Percentiles rank a stretch among this genome's conserved stretches.
phyloP scores from a whole-genome alignment of 2,113 vertebrate species.

The Guaruba guarouba region DNA sequence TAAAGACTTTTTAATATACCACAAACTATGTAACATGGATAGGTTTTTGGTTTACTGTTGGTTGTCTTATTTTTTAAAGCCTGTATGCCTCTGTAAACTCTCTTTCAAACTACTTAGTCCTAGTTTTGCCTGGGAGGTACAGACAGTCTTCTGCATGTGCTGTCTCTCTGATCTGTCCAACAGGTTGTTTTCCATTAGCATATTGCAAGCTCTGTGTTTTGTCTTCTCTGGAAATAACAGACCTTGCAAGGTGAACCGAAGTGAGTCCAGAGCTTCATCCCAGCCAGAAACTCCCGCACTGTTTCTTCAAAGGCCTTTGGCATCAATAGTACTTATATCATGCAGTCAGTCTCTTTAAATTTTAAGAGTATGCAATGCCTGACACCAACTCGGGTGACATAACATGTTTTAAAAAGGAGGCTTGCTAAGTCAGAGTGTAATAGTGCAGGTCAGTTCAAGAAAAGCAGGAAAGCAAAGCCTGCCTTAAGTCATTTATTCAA shows the following conservation, averaged over 20 bases:
- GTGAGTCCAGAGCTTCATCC: background rate
- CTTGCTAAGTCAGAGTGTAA: background rate
- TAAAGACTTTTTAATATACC: background rate
- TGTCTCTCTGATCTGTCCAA: slow-evolving; percentile 7
- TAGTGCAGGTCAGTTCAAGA: background rate
- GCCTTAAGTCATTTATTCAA: accelerated
- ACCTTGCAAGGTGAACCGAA: background rate
- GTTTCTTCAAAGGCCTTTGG: background rate
- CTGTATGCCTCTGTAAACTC: background rate
- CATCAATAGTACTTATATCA: background rate
- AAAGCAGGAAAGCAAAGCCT: background rate
- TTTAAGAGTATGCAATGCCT: background rate
- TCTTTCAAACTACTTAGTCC: slow-evolving; percentile 7
- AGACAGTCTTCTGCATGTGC: background rate
- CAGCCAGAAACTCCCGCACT: background rate
- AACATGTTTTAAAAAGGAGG: background rate
- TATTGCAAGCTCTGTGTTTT: background rate
- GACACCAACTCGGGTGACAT: background rate
- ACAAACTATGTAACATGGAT: background rate
- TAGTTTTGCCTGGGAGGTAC: slow-evolving; percentile 10
- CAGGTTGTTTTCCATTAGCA: background rate
- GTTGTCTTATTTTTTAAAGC: background rate
- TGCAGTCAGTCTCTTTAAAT: background rate
- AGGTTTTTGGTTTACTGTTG: background rate
- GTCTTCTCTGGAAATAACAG: background rate